Conservation (phyloP, 2,797 vertebrate genomes). For the Sebastes itinus region DNA sequence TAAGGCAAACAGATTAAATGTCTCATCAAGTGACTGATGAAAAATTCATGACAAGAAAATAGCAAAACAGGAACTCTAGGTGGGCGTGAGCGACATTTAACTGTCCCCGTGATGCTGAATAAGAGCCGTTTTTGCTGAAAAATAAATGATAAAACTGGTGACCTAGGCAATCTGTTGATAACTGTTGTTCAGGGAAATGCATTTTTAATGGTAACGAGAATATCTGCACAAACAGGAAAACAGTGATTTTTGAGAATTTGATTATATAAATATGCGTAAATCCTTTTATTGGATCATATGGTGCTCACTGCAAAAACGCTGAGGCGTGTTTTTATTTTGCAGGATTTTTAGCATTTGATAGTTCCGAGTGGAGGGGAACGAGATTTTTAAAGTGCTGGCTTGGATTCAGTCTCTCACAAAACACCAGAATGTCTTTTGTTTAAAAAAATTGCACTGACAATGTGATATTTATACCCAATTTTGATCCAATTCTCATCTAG, state of each 20-base stretch:
- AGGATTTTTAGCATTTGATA: neutral
- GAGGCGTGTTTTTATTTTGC: neutral
- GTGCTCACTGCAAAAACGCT: slow-evolving; percentile 4
- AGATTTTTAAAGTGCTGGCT: neutral
- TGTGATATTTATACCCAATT: neutral
- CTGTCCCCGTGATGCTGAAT: slow-evolving; percentile 36
- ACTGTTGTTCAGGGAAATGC: slow-evolving; percentile 28
- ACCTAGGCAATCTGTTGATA: slow-evolving; percentile 31
- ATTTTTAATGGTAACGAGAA: slow-evolving; percentile 39
- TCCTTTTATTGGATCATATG: slow-evolving; percentile 15
- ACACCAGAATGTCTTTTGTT: neutral
- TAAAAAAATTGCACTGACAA: neutral
- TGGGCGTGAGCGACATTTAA: slow-evolving; percentile 41
- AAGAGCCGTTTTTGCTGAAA: neutral
- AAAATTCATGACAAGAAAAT: slow-evolving; percentile 68
- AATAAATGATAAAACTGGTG: slow-evolving; percentile 12
- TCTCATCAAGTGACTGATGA: slow-evolving; percentile 64
- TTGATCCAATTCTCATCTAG: neutral
- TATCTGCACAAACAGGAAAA: slow-evolving; percentile 25
- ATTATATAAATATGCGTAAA: neutral
- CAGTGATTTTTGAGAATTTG: neutral
- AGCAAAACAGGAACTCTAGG: slow-evolving; percentile 58
- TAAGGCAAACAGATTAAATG: slow-evolving; percentile 37
- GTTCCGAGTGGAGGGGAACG: neutral
- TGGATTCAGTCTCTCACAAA: neutral